Percentiles rank a stretch among this genome's conserved stretches.
Evolutionary conservation across 2,797 vertebrate genomes (phyloP).

Genomic region (Synanceia verrucosa): DNA sequence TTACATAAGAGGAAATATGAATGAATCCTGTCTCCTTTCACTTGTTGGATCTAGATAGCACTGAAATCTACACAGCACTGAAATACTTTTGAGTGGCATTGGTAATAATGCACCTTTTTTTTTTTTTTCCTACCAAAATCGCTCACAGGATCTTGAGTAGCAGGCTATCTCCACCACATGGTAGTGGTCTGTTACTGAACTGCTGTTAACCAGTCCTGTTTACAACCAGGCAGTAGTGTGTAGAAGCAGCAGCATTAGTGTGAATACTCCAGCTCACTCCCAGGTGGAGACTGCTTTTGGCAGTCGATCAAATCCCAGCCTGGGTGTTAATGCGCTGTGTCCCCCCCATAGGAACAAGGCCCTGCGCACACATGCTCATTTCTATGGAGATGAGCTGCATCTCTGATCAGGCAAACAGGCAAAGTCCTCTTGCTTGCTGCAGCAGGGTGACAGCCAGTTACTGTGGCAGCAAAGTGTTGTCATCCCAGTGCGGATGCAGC

Average conservation of each 20-base stretch:
- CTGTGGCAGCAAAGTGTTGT: conserved; percentile 27
- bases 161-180: background rate
- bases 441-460: conserved; percentile 29
- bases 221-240: conserved; percentile 12
- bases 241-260: conserved; percentile 17
- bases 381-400: conserved; percentile 79
- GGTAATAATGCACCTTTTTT: background rate
- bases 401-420: conserved; percentile 59
- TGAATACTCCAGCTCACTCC: conserved; percentile 33
- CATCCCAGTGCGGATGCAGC: conserved; percentile 27
- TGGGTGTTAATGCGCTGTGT: conserved; percentile 56
- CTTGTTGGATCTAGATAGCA: background rate
- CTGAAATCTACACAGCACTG: no score
- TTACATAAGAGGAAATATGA: background rate
- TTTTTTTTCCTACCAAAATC: background rate
- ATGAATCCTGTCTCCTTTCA: background rate
- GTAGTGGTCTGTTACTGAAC: conserved; percentile 1
- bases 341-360: conserved; percentile 39
- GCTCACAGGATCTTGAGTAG: background rate
- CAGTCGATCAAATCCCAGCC: conserved; percentile 53
- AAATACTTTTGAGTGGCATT: background rate
- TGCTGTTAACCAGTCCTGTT: conserved; percentile 32
- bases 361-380: conserved; percentile 66
- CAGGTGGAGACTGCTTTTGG: conserved; percentile 45
- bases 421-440: conserved; percentile 56